Evolutionary conservation across 2,797 vertebrate genomes (phyloP).

Genomic region (Cirrhinus molitorella): DNA sequence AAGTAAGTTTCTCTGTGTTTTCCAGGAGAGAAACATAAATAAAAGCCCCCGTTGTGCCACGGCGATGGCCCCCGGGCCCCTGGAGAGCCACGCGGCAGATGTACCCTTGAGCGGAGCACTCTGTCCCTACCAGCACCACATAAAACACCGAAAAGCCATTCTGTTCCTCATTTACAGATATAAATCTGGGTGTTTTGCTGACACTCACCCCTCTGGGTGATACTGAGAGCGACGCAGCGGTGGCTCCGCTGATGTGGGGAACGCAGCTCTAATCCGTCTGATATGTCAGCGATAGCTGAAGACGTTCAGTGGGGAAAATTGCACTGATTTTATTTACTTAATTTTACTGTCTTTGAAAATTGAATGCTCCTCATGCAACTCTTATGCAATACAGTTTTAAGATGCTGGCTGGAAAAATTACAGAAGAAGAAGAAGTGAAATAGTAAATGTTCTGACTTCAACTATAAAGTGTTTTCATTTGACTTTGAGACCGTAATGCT

Average conservation of each 20-base stretch:
- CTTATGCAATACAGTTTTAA: neutral
- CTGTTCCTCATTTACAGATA: constrained; percentile 58
- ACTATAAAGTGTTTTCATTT: neutral
- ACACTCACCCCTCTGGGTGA: constrained; percentile 45
- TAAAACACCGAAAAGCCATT: constrained; percentile 44
- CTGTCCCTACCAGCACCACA: constrained; percentile 43
- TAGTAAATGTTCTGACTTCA: neutral
- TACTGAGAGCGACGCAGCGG: neutral
- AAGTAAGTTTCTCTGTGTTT: constrained; percentile 46
- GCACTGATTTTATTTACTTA: neutral
- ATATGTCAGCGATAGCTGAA: constrained; percentile 8
- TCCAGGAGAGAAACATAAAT: constrained; percentile 57
- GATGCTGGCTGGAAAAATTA: neutral
- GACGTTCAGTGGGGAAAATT: constrained; percentile 30
- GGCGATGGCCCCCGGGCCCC: neutral
- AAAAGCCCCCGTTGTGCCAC: constrained; percentile 45
- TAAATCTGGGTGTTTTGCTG: constrained; percentile 54
- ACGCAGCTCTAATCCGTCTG: neutral
- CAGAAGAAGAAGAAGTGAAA: neutral
- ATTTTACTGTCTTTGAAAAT: neutral
- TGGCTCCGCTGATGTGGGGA: constrained; percentile 41
- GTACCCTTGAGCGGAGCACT: neutral
- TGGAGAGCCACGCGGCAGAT: neutral
- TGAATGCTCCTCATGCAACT: neutral
- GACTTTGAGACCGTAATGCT: neutral